Evolutionary conservation across 2,797 vertebrate species (phyloP), one percentile per base, ranked within the genome.

Genomic region (Cottoperca gobio): DNA sequence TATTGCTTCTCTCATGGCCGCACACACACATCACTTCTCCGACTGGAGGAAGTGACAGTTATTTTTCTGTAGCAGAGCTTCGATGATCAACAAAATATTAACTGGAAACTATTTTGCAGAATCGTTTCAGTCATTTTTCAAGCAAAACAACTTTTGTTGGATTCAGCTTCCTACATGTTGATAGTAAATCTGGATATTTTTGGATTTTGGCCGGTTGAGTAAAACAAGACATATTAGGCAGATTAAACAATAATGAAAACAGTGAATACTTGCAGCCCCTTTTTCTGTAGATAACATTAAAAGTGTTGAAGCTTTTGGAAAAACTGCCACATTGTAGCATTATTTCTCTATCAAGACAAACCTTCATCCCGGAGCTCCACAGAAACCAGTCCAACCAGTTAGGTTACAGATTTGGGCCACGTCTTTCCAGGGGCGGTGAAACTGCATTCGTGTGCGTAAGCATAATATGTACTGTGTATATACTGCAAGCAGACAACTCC

Each of bases 371-470:
- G 16, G 2, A 37, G 59, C 52, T 58, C 21, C 35, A 33, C 50
- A 28, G 43, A 78, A 79, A 89, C 84, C 67, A 79, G 79, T 73
- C 8, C 4, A 66, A 78, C 81, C 78, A 77, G 76, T 70, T 17
- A 3, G 23, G 48, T 31, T 1, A 64, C 78, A 66, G 58, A n/a
- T n/a, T 19, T 14, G 14, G 12, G 42, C 16, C 48, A 10, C 35
- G 26, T 43, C 55, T 45, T 60, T 59, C 13, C 33, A 50, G 37
- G 10, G 0, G 11, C 16, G 4, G 11, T 5, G 23, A 16, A 5
- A 37, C 37, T 40, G 43, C 33, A n/a, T 40, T 42, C 61, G 14
- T 1, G 1, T 61, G 48, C 6, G 14, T 33, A 31, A 9, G 19
- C 0, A 31, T 12, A 37, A 9, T 21, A 10, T 11, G 11, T 42